These are phyloP conservation scores for Trochalopteron elliotii DNA, from an alignment of 2,113 vertebrate species.

Conservation along the genomic window DNA sequence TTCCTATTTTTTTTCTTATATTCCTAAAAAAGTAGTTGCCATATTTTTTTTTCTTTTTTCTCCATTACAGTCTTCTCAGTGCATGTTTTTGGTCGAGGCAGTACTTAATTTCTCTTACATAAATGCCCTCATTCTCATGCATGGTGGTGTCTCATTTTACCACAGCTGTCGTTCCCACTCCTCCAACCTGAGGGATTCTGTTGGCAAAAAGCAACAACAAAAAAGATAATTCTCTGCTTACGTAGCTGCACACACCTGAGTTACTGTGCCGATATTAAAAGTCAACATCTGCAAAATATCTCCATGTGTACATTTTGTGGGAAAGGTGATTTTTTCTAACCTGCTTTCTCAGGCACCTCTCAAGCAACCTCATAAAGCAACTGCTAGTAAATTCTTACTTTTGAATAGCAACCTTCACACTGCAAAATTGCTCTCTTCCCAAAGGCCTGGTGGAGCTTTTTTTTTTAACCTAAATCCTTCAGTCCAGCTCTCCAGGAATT, in stretches of 20 bases:
- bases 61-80: neutral
- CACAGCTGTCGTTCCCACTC: neutral
- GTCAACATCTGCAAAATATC: conserved; percentile 39
- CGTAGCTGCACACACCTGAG: neutral
- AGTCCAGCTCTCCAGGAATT: neutral
- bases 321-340: conserved; percentile 28
- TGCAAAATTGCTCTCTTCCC: neutral
- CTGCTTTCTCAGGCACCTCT: conserved; percentile 6
- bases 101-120: conserved; percentile 19
- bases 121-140: conserved; percentile 29
- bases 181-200: neutral
- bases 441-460: neutral
- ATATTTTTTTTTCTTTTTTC: neutral
- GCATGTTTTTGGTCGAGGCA: conserved; percentile 32
- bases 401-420: neutral
- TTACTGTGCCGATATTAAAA: neutral
- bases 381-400: conserved; percentile 21
- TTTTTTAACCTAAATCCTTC: neutral
- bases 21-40: conserved; percentile 22
- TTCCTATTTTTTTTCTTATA: conserved; percentile 30
- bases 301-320: neutral
- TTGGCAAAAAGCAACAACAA: neutral
- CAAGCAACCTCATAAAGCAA: conserved; percentile 17
- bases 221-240: neutral
- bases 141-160: conserved; percentile 10